phyloP scores from a whole-genome alignment of 2,888 invertebrate genomes.

The Cryptocheilus praepositus region DNA sequence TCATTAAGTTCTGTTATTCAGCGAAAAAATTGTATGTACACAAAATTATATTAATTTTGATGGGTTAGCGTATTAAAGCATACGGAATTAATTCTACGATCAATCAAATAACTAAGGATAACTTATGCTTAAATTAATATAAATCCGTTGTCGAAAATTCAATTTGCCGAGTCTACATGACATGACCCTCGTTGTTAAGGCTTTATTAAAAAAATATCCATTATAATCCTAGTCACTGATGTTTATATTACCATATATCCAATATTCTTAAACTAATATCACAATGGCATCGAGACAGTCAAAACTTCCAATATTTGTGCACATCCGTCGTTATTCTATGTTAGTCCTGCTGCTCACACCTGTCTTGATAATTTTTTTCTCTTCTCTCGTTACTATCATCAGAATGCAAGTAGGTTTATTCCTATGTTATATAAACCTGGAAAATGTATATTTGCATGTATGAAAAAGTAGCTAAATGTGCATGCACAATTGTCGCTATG shows the following conservation, averaged over 20 bases:
- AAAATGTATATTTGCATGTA: constrained; percentile 47
- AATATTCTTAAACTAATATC: constrained; percentile 70
- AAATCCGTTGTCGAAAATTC: constrained; percentile 38
- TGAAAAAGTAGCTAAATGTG: constrained; percentile 48
- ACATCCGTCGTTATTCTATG: constrained; percentile 39
- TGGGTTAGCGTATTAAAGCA: constrained; percentile 35
- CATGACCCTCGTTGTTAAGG: constrained; percentile 54
- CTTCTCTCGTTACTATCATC: constrained; percentile 32
- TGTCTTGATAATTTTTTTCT: constrained; percentile 40
- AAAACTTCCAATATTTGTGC: constrained; percentile 68
- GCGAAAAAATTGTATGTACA: constrained; percentile 44
- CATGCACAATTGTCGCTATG: neutral
- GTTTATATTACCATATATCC: constrained; percentile 53
- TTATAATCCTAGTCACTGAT: constrained; percentile 52
- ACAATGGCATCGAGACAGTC: constrained; percentile 71
- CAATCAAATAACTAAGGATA: constrained; percentile 44
- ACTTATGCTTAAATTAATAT: constrained; percentile 40
- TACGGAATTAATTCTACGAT: constrained; percentile 43
- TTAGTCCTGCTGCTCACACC: constrained; percentile 37
- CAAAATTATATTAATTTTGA: constrained; percentile 53
- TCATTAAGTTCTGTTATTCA: constrained; percentile 42
- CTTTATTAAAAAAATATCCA: constrained; percentile 62
- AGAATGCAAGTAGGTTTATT: constrained; percentile 35
- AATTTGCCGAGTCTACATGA: constrained; percentile 55
- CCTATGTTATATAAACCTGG: constrained; percentile 47